These are phyloP conservation scores for Eumaeus atala DNA, from an alignment of 1,140 invertebrate genomes.

Conservation along the genomic window DNA sequence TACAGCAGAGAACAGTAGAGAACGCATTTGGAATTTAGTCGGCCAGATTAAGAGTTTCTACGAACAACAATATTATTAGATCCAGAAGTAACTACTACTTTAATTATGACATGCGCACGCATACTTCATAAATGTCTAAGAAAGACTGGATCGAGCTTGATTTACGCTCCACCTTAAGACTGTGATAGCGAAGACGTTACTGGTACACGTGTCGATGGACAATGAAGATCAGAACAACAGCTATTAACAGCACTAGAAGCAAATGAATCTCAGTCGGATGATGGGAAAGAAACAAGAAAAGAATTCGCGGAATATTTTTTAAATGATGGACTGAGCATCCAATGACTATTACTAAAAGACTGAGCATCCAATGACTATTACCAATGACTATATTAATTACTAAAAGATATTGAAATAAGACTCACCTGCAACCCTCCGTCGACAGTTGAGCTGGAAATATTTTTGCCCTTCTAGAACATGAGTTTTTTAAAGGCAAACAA, in stretches of 20 bases:
- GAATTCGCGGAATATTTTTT: conserved; percentile 28
- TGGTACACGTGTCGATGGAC: conserved; percentile 27
- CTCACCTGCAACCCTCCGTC: conserved; percentile 28
- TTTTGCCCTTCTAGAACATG: conserved; percentile 27
- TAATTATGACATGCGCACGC: conserved; percentile 28
- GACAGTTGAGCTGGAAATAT: conserved; percentile 27
- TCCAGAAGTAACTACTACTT: conserved; percentile 29
- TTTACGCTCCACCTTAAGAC: conserved; percentile 27
- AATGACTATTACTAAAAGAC: too few relatives aligned
- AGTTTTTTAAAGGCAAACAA: conserved; percentile 32
- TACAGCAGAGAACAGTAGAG: conserved; percentile 24
- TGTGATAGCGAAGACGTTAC: conserved; percentile 22
- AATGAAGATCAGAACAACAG: conserved; percentile 28
- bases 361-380: too few relatives aligned
- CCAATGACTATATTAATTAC: too few relatives aligned
- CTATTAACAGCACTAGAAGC: conserved; percentile 27
- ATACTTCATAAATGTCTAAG: conserved; percentile 29
- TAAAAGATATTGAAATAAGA: conserved; percentile 28
- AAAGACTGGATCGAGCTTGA: conserved; percentile 22
- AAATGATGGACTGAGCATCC: conserved; percentile 26
- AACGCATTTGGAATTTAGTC: conserved; percentile 28
- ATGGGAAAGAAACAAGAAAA: conserved; percentile 30
- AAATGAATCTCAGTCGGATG: conserved; percentile 23
- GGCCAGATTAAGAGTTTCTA: conserved; percentile 41
- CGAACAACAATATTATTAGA: conserved; percentile 38